Evolutionary conservation across 53 echinoderm and acorn worm genomes (phyloP).

Genomic region (Astropecten irregularis): DNA sequence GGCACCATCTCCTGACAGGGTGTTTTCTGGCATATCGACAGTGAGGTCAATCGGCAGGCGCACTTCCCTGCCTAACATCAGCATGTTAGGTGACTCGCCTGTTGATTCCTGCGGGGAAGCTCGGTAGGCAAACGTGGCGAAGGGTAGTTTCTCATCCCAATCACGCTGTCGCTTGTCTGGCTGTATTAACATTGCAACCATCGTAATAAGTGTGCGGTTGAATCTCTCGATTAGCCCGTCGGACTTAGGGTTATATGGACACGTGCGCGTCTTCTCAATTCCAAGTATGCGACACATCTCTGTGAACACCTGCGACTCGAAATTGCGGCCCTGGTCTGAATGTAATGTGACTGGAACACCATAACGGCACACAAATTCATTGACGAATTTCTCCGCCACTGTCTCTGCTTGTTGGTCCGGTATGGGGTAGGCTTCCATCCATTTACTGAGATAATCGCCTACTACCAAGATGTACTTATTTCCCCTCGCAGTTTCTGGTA

Average conservation of each 20-base stretch:
- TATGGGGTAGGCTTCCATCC: not conserved
- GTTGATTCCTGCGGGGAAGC: constrained; percentile 24
- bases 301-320: constrained; percentile 37
- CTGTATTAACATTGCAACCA: constrained; percentile 28
- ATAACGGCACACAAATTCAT: constrained; percentile 59
- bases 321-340: constrained; percentile 53
- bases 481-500: constrained; percentile 20
- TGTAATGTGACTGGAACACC: constrained; percentile 57
- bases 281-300: constrained; percentile 22
- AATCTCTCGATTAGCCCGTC: constrained; percentile 54
- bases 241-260: constrained; percentile 28
- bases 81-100: constrained; percentile 13
- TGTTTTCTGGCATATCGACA: not conserved
- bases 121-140: constrained; percentile 20
- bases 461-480: not conserved
- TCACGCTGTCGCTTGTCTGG: not conserved
- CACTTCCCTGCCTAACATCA: constrained; percentile 5
- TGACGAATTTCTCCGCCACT: constrained; percentile 3
- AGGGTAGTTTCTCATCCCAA: constrained; percentile 22
- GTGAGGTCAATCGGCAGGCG: constrained; percentile 10
- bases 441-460: not conserved
- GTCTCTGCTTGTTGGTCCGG: not conserved
- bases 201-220: constrained; percentile 34
- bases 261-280: constrained; percentile 27
- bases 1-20: not conserved